Percentiles rank a stretch among this genome's conserved stretches.
Conservation (phyloP, 2,888 invertebrate species). For the Coelopa pilipes region DNA sequence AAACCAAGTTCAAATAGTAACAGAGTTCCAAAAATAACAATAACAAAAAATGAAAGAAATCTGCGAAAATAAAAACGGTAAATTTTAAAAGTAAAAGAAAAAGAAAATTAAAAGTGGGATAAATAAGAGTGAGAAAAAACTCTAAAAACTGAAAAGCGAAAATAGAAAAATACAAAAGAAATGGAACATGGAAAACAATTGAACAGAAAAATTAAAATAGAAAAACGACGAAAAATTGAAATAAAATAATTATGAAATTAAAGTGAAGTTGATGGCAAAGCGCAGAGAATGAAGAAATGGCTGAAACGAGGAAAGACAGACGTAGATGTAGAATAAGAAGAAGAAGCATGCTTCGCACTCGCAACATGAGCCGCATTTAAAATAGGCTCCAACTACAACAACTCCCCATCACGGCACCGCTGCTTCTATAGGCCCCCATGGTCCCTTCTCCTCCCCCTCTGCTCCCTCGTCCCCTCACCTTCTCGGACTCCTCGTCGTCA, state of each 20-base stretch:
- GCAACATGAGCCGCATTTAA: slow-evolving; percentile 32
- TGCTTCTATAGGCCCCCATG: too few relatives aligned
- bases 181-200: not conserved
- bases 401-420: not conserved
- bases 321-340: slow-evolving; percentile 16
- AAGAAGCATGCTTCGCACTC: slow-evolving; percentile 19
- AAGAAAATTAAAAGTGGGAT: not conserved
- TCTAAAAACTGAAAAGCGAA: not conserved
- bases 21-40: too few relatives aligned
- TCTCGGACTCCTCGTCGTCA: too few relatives aligned
- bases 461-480: too few relatives aligned
- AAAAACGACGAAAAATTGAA: not conserved
- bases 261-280: not conserved
- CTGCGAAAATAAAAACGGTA: too few relatives aligned
- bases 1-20: too few relatives aligned
- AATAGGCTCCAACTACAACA: slow-evolving; percentile 22
- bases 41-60: slow-evolving; percentile 1
- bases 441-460: too few relatives aligned
- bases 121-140: too few relatives aligned
- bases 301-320: not conserved
- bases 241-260: slow-evolving; percentile 28
- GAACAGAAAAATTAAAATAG: not conserved
- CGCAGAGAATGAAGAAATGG: not conserved
- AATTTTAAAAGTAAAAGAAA: not conserved
- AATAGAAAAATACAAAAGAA: not conserved